Conservation (phyloP, 2,888 invertebrate species). For the Cactoblastis cactorum region DNA sequence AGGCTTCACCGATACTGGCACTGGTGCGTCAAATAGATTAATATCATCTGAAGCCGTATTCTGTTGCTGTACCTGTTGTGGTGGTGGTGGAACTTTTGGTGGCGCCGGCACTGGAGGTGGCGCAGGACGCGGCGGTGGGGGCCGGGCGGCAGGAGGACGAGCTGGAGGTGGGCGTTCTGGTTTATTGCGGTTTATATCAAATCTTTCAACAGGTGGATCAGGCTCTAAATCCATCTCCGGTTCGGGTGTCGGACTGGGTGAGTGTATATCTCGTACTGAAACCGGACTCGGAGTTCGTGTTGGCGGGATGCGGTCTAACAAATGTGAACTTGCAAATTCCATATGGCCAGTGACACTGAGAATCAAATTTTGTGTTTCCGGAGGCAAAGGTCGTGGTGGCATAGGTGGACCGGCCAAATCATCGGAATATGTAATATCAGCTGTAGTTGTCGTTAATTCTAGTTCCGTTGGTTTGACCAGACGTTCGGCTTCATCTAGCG, state of each 20-base stretch:
- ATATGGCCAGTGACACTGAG: slow-evolving; percentile 92
- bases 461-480: slow-evolving; percentile 61
- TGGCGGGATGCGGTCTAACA: slow-evolving; percentile 89
- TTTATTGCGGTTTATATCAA: slow-evolving; percentile 66
- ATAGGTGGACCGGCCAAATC: slow-evolving; percentile 49
- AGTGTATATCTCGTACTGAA: slow-evolving; percentile 88
- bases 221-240: slow-evolving; percentile 58
- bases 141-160: slow-evolving; percentile 48
- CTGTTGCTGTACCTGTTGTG: slow-evolving; percentile 40
- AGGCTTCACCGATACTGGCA: slow-evolving; percentile 69
- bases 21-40: slow-evolving; percentile 80
- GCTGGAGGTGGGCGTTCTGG: slow-evolving; percentile 51
- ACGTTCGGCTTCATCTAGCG: slow-evolving; percentile 34
- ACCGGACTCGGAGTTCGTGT: slow-evolving; percentile 94
- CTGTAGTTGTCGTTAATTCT: slow-evolving; percentile 50
- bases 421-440: slow-evolving; percentile 39
- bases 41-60: slow-evolving; percentile 56
- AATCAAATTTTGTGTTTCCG: slow-evolving; percentile 91
- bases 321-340: slow-evolving; percentile 91
- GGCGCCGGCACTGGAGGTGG: slow-evolving; percentile 74
- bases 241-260: slow-evolving; percentile 90
- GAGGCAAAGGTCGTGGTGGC: slow-evolving; percentile 81
- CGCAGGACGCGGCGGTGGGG: slow-evolving; percentile 56
- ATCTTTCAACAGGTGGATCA: slow-evolving; percentile 37
- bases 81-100: slow-evolving; percentile 64